phyloP scores from a whole-genome alignment of 1,140 invertebrate genomes.

The Portunus trituberculatus region DNA sequence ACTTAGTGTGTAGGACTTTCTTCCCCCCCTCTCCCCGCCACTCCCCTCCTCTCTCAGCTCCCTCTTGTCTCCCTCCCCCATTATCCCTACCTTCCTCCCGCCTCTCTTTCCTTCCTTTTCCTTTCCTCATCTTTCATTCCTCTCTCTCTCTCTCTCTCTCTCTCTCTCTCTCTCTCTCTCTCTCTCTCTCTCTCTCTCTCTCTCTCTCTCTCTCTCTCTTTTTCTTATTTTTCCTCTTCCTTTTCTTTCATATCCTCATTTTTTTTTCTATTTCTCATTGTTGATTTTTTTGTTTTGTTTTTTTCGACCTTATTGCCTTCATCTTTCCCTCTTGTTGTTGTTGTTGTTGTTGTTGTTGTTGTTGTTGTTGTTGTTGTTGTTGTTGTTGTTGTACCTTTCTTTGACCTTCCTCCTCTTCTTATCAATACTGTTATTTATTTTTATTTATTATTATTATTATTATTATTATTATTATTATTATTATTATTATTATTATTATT shows the following conservation, averaged over 20 bases:
- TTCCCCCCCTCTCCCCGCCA: background rate
- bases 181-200: background rate
- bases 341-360: no score
- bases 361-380: no score
- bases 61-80: no score
- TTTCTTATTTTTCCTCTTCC: background rate
- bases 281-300: background rate
- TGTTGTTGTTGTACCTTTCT: no score
- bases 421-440: no score
- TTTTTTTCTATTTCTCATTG: background rate
- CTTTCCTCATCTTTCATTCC: background rate
- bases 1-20: background rate
- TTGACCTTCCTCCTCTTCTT: no score
- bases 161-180: background rate
- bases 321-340: no score
- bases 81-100: background rate
- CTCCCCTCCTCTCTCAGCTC: no score
- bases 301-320: background rate
- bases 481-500: background rate
- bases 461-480: background rate
- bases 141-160: background rate
- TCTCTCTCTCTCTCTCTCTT: background rate
- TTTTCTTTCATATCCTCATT: no score
- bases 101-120: background rate
- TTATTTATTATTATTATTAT: no score